These are phyloP conservation scores for Sciurus carolinensis DNA, from an alignment of 2,797 vertebrate genomes.

Conservation along the genomic window DNA sequence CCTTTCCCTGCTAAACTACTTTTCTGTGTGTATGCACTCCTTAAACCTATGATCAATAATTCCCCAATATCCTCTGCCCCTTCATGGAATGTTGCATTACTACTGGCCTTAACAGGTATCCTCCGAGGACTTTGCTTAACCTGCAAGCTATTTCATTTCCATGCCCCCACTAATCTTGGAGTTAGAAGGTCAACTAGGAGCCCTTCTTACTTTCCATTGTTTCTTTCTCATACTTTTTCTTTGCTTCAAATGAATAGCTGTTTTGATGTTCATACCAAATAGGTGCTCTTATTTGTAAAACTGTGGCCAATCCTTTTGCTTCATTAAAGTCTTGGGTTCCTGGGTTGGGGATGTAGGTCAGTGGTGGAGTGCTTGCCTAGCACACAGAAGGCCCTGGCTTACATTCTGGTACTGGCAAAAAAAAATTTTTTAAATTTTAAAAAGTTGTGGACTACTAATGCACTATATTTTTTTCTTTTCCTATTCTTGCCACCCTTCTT, in stretches of 20 bases:
- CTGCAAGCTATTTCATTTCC: background rate
- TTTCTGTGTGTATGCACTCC: background rate
- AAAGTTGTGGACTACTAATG: background rate
- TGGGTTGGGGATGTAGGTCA: too few species aligned
- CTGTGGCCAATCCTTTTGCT: background rate
- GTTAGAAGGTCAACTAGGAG: background rate
- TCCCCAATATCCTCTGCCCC: background rate
- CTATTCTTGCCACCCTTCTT: background rate
- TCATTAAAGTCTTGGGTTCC: background rate
- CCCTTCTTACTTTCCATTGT: background rate
- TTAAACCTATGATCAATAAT: background rate
- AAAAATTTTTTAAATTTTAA: too few species aligned
- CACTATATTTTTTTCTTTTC: background rate
- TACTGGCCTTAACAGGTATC: background rate
- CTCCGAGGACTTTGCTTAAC: background rate
- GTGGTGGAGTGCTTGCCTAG: too few species aligned
- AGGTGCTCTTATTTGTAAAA: conserved; percentile 2
- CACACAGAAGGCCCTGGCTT: too few species aligned
- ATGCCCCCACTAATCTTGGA: too few species aligned
- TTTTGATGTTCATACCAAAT: background rate
- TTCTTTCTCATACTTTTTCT: background rate
- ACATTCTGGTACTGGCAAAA: too few species aligned
- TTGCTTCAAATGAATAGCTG: background rate
- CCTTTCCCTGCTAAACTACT: background rate
- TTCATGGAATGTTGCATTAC: background rate